Percentiles rank a stretch among this genome's conserved stretches.
Evolutionary conservation across 2,113 vertebrate species (phyloP).

Genomic region (Grus americana): DNA sequence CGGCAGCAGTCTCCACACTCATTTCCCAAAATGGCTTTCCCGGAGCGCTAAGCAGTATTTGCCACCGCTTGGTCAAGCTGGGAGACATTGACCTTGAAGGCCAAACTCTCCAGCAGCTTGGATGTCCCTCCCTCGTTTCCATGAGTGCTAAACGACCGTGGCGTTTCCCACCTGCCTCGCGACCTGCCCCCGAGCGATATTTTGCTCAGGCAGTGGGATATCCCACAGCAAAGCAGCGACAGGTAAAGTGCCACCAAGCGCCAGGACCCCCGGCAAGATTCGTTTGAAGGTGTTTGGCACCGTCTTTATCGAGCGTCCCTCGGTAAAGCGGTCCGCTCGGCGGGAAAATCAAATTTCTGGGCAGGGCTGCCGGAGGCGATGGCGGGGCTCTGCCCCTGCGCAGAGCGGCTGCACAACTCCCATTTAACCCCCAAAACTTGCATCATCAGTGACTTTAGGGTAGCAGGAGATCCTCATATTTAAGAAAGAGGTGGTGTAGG

Average conservation of each 20-base stretch:
- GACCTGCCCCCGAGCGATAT: accelerated
- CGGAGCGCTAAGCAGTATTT: no score
- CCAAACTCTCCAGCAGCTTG: not conserved
- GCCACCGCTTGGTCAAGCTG: no score
- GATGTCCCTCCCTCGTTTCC: not conserved
- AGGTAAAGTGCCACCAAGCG: conserved; percentile 70
- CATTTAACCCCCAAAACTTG: not conserved
- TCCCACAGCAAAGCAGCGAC: conserved; percentile 75
- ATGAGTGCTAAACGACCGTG: accelerated
- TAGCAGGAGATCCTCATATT: not conserved
- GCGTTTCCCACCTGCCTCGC: not conserved
- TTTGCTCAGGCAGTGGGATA: not conserved
- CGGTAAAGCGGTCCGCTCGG: no score
- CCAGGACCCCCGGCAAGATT: accelerated
- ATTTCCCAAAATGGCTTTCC: no score
- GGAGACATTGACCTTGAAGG: not conserved
- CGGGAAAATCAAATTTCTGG: accelerated
- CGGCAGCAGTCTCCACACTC: no score
- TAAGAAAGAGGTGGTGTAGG: no score
- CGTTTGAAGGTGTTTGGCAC: not conserved
- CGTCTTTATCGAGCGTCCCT: not conserved
- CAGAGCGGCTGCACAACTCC: not conserved
- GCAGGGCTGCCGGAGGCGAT: not conserved
- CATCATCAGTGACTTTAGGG: accelerated
- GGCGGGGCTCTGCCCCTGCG: not conserved